A percentile compares a stretch with the other conserved stretches of the same genome.
Evolutionary conservation across 1,140 invertebrate species (phyloP).

Genomic region (Drosophila ercepeae): DNA sequence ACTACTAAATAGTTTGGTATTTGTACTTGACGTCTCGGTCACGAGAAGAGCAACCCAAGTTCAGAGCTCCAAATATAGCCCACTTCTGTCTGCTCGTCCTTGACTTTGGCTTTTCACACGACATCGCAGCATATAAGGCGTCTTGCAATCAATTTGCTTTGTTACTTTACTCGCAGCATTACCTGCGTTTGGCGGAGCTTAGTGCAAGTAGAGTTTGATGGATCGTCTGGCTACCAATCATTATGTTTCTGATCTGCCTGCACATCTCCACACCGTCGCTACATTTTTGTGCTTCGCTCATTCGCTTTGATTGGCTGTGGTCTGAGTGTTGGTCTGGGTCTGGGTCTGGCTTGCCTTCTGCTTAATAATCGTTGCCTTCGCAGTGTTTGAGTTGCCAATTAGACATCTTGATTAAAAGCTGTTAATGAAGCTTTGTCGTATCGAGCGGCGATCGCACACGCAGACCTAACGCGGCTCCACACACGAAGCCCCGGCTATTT

Average conservation of each 20-base stretch:
- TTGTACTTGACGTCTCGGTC: constrained; percentile 22
- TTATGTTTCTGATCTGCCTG: constrained; percentile 16
- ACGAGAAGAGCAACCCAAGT: constrained; percentile 29
- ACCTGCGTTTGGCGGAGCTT: constrained; percentile 2
- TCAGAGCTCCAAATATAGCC: constrained; percentile 21
- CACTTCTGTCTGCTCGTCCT: constrained; percentile 30
- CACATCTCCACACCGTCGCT: constrained; percentile 2
- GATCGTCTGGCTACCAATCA: constrained; percentile 28
- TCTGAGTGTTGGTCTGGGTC: too few relatives aligned
- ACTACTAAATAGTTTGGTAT: background rate
- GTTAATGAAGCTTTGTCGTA: constrained; percentile 45
- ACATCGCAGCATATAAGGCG: background rate
- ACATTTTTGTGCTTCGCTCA: background rate
- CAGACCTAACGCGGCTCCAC: constrained; percentile 5
- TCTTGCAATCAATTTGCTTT: constrained; percentile 31
- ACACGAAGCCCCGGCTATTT: constrained; percentile 18
- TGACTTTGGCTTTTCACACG: constrained; percentile 51
- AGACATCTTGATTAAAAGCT: constrained; percentile 56
- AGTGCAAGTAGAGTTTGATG: constrained; percentile 19
- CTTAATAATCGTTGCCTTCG: constrained; percentile 29
- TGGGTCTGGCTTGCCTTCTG: constrained; percentile 18
- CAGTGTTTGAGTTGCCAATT: constrained; percentile 47
- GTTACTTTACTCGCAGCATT: constrained; percentile 24
- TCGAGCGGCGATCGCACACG: constrained; percentile 14
- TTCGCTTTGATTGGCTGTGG: constrained; percentile 20